These are phyloP conservation scores for Colistium nudipinnis DNA, from an alignment of 2,113 vertebrate genomes.

Conservation along the genomic window DNA sequence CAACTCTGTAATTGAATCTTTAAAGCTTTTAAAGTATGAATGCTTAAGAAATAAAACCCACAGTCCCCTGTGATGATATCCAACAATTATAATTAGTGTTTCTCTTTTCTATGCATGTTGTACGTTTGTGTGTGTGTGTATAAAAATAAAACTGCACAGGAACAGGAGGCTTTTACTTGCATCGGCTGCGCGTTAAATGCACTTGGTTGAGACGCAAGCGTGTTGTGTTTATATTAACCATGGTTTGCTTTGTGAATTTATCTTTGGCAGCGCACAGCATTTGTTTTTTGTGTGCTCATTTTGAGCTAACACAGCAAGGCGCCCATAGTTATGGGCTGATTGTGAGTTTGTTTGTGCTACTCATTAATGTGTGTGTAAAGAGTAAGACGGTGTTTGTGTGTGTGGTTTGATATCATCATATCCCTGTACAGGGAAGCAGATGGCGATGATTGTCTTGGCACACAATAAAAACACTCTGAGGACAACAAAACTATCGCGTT, in stretches of 20 bases:
- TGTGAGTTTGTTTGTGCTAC: slow-evolving; percentile 6
- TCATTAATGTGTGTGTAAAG: slow-evolving; percentile 24
- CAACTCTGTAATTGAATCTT: not conserved
- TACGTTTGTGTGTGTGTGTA: not conserved
- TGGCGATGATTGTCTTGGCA: slow-evolving; percentile 69
- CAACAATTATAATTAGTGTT: not conserved
- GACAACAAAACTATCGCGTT: slow-evolving; percentile 55
- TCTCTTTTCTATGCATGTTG: not conserved
- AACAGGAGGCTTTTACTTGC: not conserved
- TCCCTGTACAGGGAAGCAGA: slow-evolving; percentile 62
- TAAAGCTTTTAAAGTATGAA: slow-evolving; percentile 4
- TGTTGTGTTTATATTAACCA: not conserved
- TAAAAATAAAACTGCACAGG: slow-evolving; percentile 32
- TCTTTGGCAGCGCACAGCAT: slow-evolving; percentile 2
- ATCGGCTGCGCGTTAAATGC: slow-evolving; percentile 14
- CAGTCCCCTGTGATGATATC: not conserved
- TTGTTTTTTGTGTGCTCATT: slow-evolving; percentile 7
- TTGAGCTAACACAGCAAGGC: slow-evolving; percentile 20
- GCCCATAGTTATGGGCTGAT: slow-evolving; percentile 4
- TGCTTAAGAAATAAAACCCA: not conserved
- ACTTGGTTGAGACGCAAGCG: not conserved
- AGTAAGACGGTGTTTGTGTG: not conserved
- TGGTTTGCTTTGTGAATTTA: slow-evolving; percentile 11
- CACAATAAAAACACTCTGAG: slow-evolving; percentile 26
- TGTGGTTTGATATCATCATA: slow-evolving; percentile 48